These are phyloP conservation scores for Gonocerus acuteangulatus DNA, from an alignment of 2,888 invertebrate species.

Conservation along the genomic window DNA sequence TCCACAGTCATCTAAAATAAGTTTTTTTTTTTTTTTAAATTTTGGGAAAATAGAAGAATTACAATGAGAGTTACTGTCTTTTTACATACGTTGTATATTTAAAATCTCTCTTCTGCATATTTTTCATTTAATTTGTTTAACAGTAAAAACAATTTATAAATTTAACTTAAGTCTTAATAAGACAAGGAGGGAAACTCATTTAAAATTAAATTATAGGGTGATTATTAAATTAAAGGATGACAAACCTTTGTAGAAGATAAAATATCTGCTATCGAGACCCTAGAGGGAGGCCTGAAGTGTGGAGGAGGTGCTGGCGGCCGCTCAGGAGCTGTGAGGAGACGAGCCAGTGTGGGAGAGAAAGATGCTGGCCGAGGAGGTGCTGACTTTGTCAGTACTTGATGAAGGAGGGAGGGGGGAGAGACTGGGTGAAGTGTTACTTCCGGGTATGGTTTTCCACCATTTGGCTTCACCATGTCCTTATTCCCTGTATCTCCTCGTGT, in stretches of 20 bases:
- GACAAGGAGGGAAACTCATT: too few species aligned
- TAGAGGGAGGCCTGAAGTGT: conserved; percentile 25
- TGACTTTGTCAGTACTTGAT: conserved; percentile 45
- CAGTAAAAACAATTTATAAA: too few species aligned
- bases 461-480: conserved; percentile 1
- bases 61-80: not conserved
- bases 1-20: too few species aligned
- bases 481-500: not conserved
- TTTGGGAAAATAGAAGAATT: not conserved
- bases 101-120: not conserved
- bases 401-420: conserved; percentile 55
- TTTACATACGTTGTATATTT: not conserved
- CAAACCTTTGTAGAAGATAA: conserved; percentile 47
- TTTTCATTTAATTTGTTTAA: not conserved
- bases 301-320: conserved; percentile 36
- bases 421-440: conserved; percentile 74
- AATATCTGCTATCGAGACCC: conserved; percentile 47
- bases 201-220: too few species aligned
- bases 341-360: conserved; percentile 72
- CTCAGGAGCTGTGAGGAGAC: conserved; percentile 63
- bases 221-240: too few species aligned
- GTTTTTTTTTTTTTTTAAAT: too few species aligned
- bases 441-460: conserved; percentile 51
- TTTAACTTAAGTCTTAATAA: too few species aligned
- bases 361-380: conserved; percentile 45